Evolutionary conservation across 2,888 invertebrate genomes (phyloP).

Genomic region (Drosophila parthenogenetica): DNA sequence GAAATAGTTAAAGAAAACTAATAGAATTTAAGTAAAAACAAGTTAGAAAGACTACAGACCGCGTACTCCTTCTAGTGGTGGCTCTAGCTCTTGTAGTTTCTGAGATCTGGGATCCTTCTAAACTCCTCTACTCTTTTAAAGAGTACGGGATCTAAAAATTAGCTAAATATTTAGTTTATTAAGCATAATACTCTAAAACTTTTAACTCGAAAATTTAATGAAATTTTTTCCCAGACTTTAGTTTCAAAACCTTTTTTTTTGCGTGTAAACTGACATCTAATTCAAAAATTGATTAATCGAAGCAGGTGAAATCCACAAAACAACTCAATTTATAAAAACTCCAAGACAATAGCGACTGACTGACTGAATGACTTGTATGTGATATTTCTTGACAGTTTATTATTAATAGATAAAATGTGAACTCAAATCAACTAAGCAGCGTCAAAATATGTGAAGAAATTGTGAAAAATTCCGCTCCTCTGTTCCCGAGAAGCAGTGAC

Average conservation of each 20-base stretch:
- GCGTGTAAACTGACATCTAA: constrained; percentile 26
- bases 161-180: too few species aligned
- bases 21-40: too few species aligned
- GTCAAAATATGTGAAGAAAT: constrained; percentile 15
- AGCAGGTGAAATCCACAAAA: constrained; percentile 9
- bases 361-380: constrained; percentile 1
- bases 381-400: constrained; percentile 12
- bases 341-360: constrained; percentile 8
- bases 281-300: constrained; percentile 45
- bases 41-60: too few species aligned
- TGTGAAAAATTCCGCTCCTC: too few species aligned
- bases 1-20: not conserved
- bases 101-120: too few species aligned
- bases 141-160: too few species aligned
- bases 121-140: too few species aligned
- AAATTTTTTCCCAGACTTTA: too few species aligned
- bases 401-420: constrained; percentile 8
- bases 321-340: constrained; percentile 31
- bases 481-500: too few species aligned
- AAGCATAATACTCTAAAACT: too few species aligned
- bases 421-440: not conserved
- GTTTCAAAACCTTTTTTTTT: not conserved
- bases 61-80: too few species aligned
- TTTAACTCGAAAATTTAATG: not conserved
- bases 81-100: too few species aligned